phyloP scores from a whole-genome alignment of 2,888 invertebrate species.

The Julus scandinavius region DNA sequence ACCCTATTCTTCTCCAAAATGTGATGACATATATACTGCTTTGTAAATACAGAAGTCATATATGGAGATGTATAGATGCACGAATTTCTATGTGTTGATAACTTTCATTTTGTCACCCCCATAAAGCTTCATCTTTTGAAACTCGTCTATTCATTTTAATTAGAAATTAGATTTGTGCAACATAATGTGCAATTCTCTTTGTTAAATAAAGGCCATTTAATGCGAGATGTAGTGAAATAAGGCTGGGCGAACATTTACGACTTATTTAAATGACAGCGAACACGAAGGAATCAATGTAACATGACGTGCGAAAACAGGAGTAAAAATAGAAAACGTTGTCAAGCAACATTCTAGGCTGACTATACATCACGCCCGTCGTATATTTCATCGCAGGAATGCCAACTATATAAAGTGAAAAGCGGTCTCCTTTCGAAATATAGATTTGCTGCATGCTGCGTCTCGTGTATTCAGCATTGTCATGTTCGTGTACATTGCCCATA shows the following conservation, averaged over 20 bases:
- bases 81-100: no score
- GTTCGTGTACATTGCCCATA: not conserved
- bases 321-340: constrained; percentile 44
- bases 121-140: no score
- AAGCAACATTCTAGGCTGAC: constrained; percentile 5
- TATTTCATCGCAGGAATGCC: not conserved
- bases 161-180: not conserved
- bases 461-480: no score
- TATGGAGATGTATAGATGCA: no score
- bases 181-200: not conserved
- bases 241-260: not conserved
- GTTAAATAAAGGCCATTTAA: not conserved
- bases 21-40: no score
- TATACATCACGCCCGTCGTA: not conserved
- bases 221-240: not conserved
- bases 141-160: no score
- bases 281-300: constrained; percentile 28
- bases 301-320: constrained; percentile 35
- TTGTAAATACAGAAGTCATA: no score
- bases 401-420: not conserved
- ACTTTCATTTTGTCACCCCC: no score
- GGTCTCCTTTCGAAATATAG: constrained; percentile 23
- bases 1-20: no score
- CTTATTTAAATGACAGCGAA: constrained; percentile 41
- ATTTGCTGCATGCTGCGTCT: not conserved